These are phyloP conservation scores for Colinus virginianus DNA, from an alignment of 2,113 vertebrate species.

Conservation along the genomic window DNA sequence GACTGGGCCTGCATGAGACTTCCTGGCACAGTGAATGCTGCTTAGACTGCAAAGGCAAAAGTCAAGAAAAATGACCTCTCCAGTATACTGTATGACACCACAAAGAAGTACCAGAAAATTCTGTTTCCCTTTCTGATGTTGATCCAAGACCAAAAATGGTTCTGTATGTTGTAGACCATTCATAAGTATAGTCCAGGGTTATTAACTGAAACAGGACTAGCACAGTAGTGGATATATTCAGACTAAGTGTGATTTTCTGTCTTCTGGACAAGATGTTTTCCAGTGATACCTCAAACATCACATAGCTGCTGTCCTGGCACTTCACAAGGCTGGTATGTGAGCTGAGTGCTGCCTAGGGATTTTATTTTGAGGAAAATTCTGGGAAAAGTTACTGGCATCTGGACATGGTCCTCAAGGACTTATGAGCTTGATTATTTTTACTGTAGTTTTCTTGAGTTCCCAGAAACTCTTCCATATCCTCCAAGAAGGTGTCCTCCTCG, in stretches of 20 bases:
- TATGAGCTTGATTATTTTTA: background rate
- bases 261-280: background rate
- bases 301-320: background rate
- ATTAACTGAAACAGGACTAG: background rate
- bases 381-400: background rate
- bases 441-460: background rate
- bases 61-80: background rate
- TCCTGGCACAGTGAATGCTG: background rate
- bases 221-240: background rate
- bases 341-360: background rate
- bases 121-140: background rate
- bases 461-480: background rate
- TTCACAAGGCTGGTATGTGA: background rate
- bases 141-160: background rate
- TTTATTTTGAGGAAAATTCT: background rate
- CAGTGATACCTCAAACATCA: rapidly evolving
- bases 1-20: background rate
- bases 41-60: background rate
- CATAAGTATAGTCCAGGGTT: background rate
- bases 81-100: background rate
- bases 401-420: background rate
- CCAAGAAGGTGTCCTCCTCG: background rate
- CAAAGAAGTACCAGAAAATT: background rate
- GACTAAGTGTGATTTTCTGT: background rate
- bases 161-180: background rate